Evolutionary conservation across 1,140 invertebrate species (phyloP).

Genomic region (Neodiprion fabricii): DNA sequence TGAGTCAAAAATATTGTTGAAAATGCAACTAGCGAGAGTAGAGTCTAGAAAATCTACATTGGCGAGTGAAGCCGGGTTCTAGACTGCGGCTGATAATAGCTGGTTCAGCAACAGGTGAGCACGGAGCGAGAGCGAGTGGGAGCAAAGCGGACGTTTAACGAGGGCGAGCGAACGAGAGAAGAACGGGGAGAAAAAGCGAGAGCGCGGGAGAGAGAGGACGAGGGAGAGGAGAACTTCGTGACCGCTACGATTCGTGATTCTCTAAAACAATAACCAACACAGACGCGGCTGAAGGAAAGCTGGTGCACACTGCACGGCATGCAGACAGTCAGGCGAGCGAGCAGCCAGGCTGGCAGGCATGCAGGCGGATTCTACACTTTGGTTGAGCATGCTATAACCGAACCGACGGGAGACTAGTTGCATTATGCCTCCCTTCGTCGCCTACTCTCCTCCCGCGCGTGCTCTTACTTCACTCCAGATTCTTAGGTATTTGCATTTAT

Average conservation of each 20-base stretch:
- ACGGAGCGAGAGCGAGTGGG: conserved; percentile 21
- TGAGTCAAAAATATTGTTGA: too few relatives aligned
- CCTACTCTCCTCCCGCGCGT: conserved; percentile 3
- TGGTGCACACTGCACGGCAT: conserved; percentile 1
- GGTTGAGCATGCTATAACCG: not conserved
- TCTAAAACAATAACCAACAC: conserved; percentile 40
- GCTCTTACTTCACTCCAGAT: conserved; percentile 2
- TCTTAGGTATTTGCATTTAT: conserved; percentile 3
- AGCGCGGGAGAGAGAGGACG: conserved; percentile 17
- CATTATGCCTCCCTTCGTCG: conserved; percentile 4
- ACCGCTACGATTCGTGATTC: conserved; percentile 34
- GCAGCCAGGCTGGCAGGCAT: not conserved
- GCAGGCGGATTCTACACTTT: conserved; percentile 2
- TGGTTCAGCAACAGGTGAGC: conserved; percentile 33
- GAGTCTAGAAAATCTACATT: too few relatives aligned
- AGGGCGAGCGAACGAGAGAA: not conserved
- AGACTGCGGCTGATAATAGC: not conserved
- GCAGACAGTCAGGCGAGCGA: not conserved
- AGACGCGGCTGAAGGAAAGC: not conserved
- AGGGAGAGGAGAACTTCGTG: conserved; percentile 31
- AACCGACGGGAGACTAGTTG: not conserved
- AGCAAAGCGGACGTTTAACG: conserved; percentile 17
- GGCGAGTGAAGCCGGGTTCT: too few relatives aligned
- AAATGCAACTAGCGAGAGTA: too few relatives aligned
- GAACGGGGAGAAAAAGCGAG: not conserved